Evolutionary conservation across 37 sponge, comb jelly and placozoan genomes (phyloP).

Genomic region (Lycopodina hypogea): DNA sequence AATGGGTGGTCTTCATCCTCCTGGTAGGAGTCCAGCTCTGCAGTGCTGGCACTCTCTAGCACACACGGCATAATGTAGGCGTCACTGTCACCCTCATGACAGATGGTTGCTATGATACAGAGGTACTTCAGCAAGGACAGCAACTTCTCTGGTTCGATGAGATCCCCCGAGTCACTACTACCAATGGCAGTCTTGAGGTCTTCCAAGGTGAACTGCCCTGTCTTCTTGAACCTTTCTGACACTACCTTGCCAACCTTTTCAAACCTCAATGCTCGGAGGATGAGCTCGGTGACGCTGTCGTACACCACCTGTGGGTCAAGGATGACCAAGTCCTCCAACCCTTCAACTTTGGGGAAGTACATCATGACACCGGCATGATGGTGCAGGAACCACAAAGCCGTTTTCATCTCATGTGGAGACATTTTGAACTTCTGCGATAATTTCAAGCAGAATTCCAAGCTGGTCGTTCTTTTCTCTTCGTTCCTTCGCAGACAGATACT

Average conservation of each 20-base stretch:
- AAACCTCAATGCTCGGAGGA: constrained; percentile 5
- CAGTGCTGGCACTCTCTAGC: background rate
- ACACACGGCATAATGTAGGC: background rate
- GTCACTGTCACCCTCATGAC: background rate
- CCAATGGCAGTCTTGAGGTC: background rate
- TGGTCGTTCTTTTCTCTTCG: background rate
- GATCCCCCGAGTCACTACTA: background rate
- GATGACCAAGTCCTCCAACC: constrained; percentile 9
- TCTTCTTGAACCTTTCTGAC: background rate
- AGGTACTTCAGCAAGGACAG: background rate
- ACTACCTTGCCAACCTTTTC: background rate
- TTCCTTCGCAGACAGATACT: constrained; percentile 9
- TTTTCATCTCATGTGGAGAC: background rate
- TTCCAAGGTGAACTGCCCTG: constrained; percentile 10
- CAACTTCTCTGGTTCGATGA: background rate
- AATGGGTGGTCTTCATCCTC: too few species aligned
- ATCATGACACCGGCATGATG: constrained; percentile 10
- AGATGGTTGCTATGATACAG: background rate
- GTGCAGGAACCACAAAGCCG: constrained; percentile 18
- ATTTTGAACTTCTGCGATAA: background rate
- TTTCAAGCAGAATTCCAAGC: background rate
- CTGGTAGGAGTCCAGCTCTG: background rate
- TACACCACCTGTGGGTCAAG: constrained; percentile 14
- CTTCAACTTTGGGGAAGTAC: constrained; percentile 11
- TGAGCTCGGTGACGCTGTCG: constrained; percentile 4